Evolutionary conservation across 2,113 vertebrate genomes (phyloP), one percentile per base, ranked within the genome.

Genomic region (Micromys minutus): DNA sequence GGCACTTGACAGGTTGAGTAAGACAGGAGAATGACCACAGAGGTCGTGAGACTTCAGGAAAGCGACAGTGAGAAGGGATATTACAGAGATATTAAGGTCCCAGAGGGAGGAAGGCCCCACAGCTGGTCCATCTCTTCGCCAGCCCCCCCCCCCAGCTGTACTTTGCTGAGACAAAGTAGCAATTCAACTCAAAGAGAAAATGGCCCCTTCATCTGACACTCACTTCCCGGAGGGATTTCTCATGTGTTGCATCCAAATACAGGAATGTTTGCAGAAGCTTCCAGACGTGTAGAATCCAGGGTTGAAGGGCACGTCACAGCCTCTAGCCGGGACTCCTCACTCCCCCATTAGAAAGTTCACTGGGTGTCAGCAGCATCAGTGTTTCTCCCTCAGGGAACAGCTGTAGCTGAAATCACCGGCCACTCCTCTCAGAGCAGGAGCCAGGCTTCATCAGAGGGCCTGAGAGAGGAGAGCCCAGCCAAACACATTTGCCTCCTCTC

Each of bases 111-210:
- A 57, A 59, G 45, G 24, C 4, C 12, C n/a, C 55, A n/a, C 47
- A 55, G 50, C 42, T 55, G 31, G 29, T 59, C 7, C 47, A 21
- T 19, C 11, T 65, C 31, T 72, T 29, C 7, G 42, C 34, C 4
- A 10, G 21, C 57, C 21, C 84, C 72, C 47, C 42, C 31, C 5
- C 29, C 34, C 2, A 84, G n/a, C 79, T 87, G 21, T 12, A 29
- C 77, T 71, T 71, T 92, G 47, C 86, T 75, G 75, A 92, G 94
- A 88, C 87, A 36, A 87, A 11, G 36, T 69, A 79, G 69, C 2
- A 59, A 61, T n/a, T 67, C 36, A 76, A 17, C n/a, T 90, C 36
- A 4, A 39, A 0, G 1, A 77, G 47, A 77, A 50, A 89, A 79
- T 74, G 31, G 9, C 36, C 50, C 19, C 67, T 69, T 74, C 61